Percentiles rank a stretch among this genome's conserved stretches.
Conservation (phyloP, 2,113 vertebrate genomes). For the Pedionomus torquatus region DNA sequence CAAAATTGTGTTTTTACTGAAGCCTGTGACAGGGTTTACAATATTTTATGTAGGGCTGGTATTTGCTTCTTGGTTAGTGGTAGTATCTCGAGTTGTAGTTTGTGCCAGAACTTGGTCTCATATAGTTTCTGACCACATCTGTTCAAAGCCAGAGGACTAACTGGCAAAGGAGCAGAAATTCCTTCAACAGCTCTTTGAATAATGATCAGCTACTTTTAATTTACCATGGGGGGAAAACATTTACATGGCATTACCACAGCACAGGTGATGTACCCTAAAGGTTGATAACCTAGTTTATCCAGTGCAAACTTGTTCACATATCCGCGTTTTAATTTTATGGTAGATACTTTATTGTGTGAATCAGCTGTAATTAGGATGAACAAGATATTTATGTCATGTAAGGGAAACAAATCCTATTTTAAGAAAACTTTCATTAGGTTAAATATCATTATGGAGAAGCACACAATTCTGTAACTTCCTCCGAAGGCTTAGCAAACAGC, state of each 20-base stretch:
- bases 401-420: conserved; percentile 6
- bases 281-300: background rate
- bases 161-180: conserved; percentile 38
- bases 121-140: conserved; percentile 12
- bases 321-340: background rate
- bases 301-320: background rate
- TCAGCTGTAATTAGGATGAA: background rate
- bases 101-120: background rate
- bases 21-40: background rate
- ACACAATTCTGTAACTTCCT: background rate
- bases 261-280: conserved; percentile 43
- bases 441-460: background rate
- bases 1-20: background rate
- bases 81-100: background rate
- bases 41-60: background rate
- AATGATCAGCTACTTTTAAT: conserved; percentile 41
- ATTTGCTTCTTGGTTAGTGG: background rate
- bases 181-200: conserved; percentile 44
- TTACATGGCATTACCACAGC: background rate
- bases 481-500: conserved; percentile 12
- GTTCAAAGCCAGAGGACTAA: conserved; percentile 7
- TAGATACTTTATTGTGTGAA: background rate
- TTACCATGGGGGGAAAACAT: conserved; percentile 2
- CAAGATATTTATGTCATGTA: background rate
- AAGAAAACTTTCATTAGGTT: background rate